Percentiles rank a stretch among this genome's conserved stretches.
phyloP scores from a whole-genome alignment of 2,888 invertebrate genomes.

The Trissolcus japonicus region DNA sequence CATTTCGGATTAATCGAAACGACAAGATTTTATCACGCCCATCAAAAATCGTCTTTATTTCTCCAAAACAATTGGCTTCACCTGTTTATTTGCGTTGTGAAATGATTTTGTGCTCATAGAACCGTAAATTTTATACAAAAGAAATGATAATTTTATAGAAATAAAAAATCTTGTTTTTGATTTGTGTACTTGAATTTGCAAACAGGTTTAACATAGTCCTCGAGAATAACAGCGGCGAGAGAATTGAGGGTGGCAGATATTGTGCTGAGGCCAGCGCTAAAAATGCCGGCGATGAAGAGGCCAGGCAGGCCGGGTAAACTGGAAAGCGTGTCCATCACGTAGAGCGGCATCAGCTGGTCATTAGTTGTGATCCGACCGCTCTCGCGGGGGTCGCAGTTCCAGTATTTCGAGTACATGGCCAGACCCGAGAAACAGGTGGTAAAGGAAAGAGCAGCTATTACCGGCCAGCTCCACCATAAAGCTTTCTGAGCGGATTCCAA shows the following conservation, averaged over 20 bases:
- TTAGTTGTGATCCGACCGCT: constrained; percentile 80
- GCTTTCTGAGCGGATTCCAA: constrained; percentile 84
- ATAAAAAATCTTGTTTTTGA: too few species aligned
- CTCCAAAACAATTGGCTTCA: constrained; percentile 2
- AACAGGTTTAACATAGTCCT: constrained; percentile 85
- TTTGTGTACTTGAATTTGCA: constrained; percentile 36
- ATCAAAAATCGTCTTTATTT: constrained; percentile 52
- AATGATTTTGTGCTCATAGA: too few species aligned
- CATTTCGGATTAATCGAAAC: constrained; percentile 47
- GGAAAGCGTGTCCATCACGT: constrained; percentile 86
- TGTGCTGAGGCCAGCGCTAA: constrained; percentile 93
- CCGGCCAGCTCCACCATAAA: constrained; percentile 89
- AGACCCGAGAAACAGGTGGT: constrained; percentile 83
- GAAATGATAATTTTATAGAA: too few species aligned
- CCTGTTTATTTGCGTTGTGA: not conserved
- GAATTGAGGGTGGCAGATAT: constrained; percentile 94
- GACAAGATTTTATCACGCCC: constrained; percentile 43
- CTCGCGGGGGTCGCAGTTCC: constrained; percentile 86
- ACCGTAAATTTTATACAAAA: too few species aligned
- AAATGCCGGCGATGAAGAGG: constrained; percentile 91
- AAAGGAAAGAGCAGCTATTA: constrained; percentile 84
- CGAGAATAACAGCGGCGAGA: constrained; percentile 90
- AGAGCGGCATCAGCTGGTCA: constrained; percentile 89
- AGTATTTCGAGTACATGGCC: constrained; percentile 90
- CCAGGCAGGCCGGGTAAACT: constrained; percentile 88